Conservation (phyloP, 2,888 invertebrate genomes). For the Vesta saturnalis region DNA sequence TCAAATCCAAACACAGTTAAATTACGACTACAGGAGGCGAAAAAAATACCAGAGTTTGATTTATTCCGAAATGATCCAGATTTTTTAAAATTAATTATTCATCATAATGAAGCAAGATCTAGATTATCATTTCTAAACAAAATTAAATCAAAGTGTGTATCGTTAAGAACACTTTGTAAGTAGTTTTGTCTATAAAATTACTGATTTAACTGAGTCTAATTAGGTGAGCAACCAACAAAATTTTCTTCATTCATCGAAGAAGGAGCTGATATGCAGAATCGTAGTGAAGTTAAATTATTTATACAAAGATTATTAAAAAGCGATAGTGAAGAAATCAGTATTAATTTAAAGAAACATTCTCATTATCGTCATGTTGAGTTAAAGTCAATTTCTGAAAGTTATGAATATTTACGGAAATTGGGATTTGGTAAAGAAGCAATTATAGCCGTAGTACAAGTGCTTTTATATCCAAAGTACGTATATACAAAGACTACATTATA, state of each 20-base stretch:
- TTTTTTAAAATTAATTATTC: conserved; percentile 65
- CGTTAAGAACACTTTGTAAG: conserved; percentile 62
- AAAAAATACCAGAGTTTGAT: conserved; percentile 68
- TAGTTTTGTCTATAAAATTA: conserved; percentile 15
- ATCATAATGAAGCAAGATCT: conserved; percentile 63
- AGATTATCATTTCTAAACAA: conserved; percentile 66
- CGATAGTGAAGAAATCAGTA: conserved; percentile 53
- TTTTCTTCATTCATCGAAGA: conserved; percentile 64
- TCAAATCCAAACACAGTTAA: conserved; percentile 68
- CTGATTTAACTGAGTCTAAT: conserved; percentile 33
- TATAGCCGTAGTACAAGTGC: conserved; percentile 68
- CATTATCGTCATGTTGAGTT: conserved; percentile 72
- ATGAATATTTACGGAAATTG: conserved; percentile 64
- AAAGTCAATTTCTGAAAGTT: conserved; percentile 68
- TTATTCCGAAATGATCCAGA: conserved; percentile 70
- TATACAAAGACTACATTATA: neutral
- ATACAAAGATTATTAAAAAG: conserved; percentile 58
- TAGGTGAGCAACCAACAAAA: conserved; percentile 46
- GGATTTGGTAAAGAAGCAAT: conserved; percentile 68
- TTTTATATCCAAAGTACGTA: conserved; percentile 74
- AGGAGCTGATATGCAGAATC: conserved; percentile 66
- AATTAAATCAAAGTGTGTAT: conserved; percentile 63
- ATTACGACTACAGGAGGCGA: conserved; percentile 67
- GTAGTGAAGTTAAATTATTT: conserved; percentile 61
- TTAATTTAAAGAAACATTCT: conserved; percentile 67